Base-by-base conservation (phyloP, 1,140 invertebrate genomes). In the Phymorhynchus buccinoides region DNA sequence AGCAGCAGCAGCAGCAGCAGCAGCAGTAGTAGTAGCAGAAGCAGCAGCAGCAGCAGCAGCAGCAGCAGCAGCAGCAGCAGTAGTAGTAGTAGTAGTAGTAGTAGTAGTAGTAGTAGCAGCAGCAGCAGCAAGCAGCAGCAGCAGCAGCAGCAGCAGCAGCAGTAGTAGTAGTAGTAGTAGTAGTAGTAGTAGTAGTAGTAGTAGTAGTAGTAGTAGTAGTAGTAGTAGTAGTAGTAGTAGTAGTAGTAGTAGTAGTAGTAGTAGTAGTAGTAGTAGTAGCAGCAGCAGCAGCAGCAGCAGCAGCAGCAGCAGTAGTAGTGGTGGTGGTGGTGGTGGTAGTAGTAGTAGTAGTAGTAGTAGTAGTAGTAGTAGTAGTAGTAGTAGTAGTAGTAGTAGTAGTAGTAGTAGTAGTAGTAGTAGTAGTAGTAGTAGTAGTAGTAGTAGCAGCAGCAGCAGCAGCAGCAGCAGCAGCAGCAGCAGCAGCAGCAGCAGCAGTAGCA, bases 161-260 rank as follows among this genome's bases (percentile, higher is more conserved):
- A 16, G 41, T 35, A 18, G 77, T 27, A 18, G 73, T 42, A 84
- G 56, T 66, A 66, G 56, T 66, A 18, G 56, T 66, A 30, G 56
- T 66, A 16, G 30, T 66, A 16, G 56, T 66, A 18, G 56, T 66
- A 66, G 56, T 66, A 66, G 56, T 66, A 66, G 56, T 66, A 66
- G 56, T 66, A 18, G 56, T 66, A 66, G 56, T 66, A 66, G 56
- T 66, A 66, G 56, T 66, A 66, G 56, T 66, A 66, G 56, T 66
- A 66, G 56, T 66, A 66, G 56, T 66, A 66, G 56, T 66, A 66
- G 56, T 66, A 66, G 56, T 66, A 66, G 56, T 66, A 66, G 56
- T 66, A 66, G 56, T 66, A 66, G 56, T 66, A 66, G 56, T 66
- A 66, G 56, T 66, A 66, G 56, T 66, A 66, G 56, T 66, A 66